Evolutionary conservation across 1,140 invertebrate genomes (phyloP).

Genomic region (Bombus pyrosoma): DNA sequence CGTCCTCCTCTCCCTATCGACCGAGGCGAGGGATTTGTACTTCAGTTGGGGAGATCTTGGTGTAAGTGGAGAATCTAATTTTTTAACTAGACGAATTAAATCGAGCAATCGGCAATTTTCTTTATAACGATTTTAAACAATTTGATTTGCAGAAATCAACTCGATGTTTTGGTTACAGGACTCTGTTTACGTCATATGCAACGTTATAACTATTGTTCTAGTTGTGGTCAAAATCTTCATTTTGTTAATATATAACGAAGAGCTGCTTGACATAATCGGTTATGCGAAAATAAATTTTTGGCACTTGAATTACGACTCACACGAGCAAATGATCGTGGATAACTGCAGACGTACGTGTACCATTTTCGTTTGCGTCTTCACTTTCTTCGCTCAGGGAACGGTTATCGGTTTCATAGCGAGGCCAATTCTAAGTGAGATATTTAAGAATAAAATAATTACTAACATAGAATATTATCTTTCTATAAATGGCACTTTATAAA

Average conservation of each 20-base stretch:
- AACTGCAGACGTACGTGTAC: constrained; percentile 29
- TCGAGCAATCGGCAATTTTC: not conserved
- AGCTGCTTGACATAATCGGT: constrained; percentile 35
- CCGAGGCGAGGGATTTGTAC: constrained; percentile 42
- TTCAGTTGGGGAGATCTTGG: constrained; percentile 37
- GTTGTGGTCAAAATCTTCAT: constrained; percentile 43
- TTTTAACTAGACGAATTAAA: not conserved
- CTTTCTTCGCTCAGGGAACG: constrained; percentile 38
- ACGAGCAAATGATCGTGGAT: constrained; percentile 26
- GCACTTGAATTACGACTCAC: constrained; percentile 41
- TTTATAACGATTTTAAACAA: no score
- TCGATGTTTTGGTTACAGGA: constrained; percentile 37
- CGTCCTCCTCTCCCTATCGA: not conserved
- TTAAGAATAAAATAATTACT: not conserved
- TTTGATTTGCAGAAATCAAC: not conserved
- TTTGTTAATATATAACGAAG: constrained; percentile 2
- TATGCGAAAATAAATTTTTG: constrained; percentile 58
- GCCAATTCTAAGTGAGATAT: constrained; percentile 53
- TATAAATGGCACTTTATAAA: not conserved
- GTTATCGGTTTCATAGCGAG: constrained; percentile 44
- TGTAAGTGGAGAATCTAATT: constrained; percentile 36
- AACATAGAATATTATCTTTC: not conserved
- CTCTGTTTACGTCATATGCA: constrained; percentile 33
- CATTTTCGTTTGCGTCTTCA: constrained; percentile 53
- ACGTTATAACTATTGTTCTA: constrained; percentile 34